Percentiles rank a stretch among this genome's conserved stretches.
Evolutionary conservation across 2,888 invertebrate genomes (phyloP).

Genomic region (Sepioteuthis lessoniana): DNA sequence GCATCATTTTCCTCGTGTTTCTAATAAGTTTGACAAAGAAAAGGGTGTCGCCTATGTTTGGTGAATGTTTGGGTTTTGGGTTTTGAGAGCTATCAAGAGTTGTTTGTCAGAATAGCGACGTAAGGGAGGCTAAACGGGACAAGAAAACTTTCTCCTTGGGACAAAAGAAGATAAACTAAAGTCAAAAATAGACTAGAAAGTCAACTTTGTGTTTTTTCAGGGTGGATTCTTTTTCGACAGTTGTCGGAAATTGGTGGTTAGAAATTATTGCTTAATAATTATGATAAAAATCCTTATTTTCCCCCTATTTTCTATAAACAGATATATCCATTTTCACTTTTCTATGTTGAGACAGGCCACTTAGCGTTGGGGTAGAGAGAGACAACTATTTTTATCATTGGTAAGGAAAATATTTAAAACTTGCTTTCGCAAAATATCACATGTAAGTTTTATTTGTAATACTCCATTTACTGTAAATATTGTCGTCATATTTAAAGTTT

Average conservation of each 20-base stretch:
- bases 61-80: not conserved
- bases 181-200: constrained; percentile 11
- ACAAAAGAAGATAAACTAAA: not conserved
- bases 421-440: no score
- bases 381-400: no score
- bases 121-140: not conserved
- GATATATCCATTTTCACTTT: no score
- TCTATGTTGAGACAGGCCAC: no score
- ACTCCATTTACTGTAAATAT: no score
- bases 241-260: not conserved
- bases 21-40: not conserved
- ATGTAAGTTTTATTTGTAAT: no score
- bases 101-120: not conserved
- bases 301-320: not conserved
- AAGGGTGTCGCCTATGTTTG: not conserved
- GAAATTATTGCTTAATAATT: not conserved
- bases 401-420: no score
- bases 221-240: not conserved
- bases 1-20: not conserved
- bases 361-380: no score
- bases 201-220: not conserved
- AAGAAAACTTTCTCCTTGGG: not conserved
- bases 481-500: no score
- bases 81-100: not conserved
- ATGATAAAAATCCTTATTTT: no score